Evolutionary conservation across 2,888 invertebrate genomes (phyloP).

Genomic region (Lomographa bimaculata): DNA sequence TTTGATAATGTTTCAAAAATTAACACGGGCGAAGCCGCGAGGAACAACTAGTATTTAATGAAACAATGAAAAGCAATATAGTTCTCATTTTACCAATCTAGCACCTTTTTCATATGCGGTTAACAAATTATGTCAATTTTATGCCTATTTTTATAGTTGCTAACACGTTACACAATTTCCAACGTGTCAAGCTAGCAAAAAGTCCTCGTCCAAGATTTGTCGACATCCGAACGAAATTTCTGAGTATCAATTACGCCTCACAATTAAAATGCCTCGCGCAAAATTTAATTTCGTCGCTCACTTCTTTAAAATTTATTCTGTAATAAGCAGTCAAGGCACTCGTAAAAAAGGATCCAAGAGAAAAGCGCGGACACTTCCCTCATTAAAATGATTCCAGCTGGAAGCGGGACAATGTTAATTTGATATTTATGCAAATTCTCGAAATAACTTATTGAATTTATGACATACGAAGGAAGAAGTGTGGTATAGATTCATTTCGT

Average conservation of each 20-base stretch:
- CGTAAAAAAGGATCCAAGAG: conserved; percentile 51
- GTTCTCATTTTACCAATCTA: too few species aligned
- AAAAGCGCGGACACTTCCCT: conserved; percentile 47
- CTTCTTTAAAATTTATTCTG: conserved; percentile 52
- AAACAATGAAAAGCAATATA: too few species aligned
- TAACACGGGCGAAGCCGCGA: too few species aligned
- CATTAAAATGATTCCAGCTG: conserved; percentile 57
- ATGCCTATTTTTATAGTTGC: too few species aligned
- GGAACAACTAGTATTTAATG: too few species aligned
- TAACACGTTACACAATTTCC: too few species aligned
- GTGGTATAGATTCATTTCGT: conserved; percentile 4
- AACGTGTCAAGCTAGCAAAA: too few species aligned
- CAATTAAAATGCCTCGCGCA: conserved; percentile 45
- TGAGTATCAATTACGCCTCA: conserved; percentile 40
- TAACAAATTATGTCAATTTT: too few species aligned
- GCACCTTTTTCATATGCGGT: too few species aligned
- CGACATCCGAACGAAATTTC: conserved; percentile 26
- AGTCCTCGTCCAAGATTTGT: conserved; percentile 13
- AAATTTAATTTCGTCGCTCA: conserved; percentile 46
- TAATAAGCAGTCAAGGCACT: conserved; percentile 49
- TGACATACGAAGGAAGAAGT: conserved; percentile 35
- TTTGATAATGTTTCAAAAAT: too few species aligned
- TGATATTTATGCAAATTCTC: conserved; percentile 58
- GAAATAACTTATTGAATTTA: conserved; percentile 54
- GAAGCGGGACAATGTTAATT: conserved; percentile 60